Percentiles rank a stretch among this genome's conserved stretches.
Conservation (phyloP, 2,113 vertebrate genomes). For the Poeciliopsis occidentalis region DNA sequence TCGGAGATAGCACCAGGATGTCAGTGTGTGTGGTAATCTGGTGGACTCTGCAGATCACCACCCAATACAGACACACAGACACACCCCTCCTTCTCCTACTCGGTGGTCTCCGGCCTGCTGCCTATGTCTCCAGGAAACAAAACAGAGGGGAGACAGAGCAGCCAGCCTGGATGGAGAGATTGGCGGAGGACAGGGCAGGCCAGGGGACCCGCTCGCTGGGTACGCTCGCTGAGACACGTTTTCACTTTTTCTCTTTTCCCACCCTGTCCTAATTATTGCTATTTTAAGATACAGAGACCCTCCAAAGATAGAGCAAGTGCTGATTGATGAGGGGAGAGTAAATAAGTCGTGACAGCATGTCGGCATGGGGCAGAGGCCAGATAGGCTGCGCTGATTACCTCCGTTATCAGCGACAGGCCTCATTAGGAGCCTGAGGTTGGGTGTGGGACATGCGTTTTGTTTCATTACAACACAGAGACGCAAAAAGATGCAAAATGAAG, state of each 20-base stretch:
- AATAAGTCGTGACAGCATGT: slow-evolving; percentile 74
- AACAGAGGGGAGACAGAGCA: slow-evolving; percentile 54
- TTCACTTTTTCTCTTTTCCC: slow-evolving; percentile 80
- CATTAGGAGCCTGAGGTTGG: slow-evolving; percentile 53
- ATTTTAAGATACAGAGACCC: slow-evolving; percentile 66
- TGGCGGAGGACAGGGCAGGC: slow-evolving; percentile 29
- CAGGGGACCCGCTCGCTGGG: slow-evolving; percentile 32
- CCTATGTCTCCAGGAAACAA: slow-evolving; percentile 49
- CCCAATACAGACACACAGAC: slow-evolving; percentile 44
- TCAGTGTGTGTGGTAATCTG: slow-evolving; percentile 65
- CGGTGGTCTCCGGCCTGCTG: slow-evolving; percentile 15
- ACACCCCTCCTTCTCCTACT: slow-evolving; percentile 9
- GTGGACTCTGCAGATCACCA: slow-evolving; percentile 52
- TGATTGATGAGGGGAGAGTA: slow-evolving; percentile 76
- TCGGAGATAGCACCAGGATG: slow-evolving; percentile 30
- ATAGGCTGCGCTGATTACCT: slow-evolving; percentile 76
- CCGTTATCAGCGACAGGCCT: slow-evolving; percentile 65
- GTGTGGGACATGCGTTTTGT: slow-evolving; percentile 35
- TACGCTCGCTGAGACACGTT: slow-evolving; percentile 78
- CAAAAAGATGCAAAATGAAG: background rate
- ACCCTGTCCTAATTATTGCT: slow-evolving; percentile 81
- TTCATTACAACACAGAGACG: slow-evolving; percentile 11
- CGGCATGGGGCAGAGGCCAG: slow-evolving; percentile 71
- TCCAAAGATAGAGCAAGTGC: slow-evolving; percentile 76
- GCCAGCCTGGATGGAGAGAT: slow-evolving; percentile 52